Percentiles rank a stretch among this genome's conserved stretches.
phyloP scores from a whole-genome alignment of 2,888 invertebrate species.

The Agrotis clavis region DNA sequence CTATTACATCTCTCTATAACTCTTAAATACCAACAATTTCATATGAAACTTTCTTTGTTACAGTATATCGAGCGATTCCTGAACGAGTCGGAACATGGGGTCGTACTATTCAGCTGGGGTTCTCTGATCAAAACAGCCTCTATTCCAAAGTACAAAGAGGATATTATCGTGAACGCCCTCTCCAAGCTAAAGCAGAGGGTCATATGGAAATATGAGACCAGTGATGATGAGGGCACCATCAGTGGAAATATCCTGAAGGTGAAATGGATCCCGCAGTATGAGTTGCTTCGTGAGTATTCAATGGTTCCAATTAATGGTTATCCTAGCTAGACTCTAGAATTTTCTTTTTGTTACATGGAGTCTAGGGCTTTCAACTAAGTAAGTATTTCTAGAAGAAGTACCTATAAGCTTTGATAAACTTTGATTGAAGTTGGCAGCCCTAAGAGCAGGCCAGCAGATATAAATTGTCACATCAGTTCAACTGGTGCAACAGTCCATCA shows the following conservation, averaged over 20 bases:
- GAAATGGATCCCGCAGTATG: conserved; percentile 94
- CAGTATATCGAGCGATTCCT: conserved; percentile 93
- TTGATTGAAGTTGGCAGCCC: no score
- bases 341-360: no score
- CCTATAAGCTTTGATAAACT: no score
- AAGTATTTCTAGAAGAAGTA: no score
- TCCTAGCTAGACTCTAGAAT: background rate
- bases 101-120: conserved; percentile 95
- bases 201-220: conserved; percentile 95
- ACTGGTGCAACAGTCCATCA: conserved; percentile 14
- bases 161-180: conserved; percentile 92
- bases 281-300: conserved; percentile 92
- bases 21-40: no score
- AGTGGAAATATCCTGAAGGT: conserved; percentile 90
- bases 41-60: conserved; percentile 64
- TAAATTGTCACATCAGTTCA: background rate
- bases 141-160: conserved; percentile 92
- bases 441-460: background rate
- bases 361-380: no score
- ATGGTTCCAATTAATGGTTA: background rate
- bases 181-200: conserved; percentile 93
- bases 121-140: conserved; percentile 94
- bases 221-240: conserved; percentile 81
- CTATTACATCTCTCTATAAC: no score
- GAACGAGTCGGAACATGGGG: conserved; percentile 92